Evolutionary conservation across 2,113 vertebrate species (phyloP).

Genomic region (Brachyhypopomus occidentalis): DNA sequence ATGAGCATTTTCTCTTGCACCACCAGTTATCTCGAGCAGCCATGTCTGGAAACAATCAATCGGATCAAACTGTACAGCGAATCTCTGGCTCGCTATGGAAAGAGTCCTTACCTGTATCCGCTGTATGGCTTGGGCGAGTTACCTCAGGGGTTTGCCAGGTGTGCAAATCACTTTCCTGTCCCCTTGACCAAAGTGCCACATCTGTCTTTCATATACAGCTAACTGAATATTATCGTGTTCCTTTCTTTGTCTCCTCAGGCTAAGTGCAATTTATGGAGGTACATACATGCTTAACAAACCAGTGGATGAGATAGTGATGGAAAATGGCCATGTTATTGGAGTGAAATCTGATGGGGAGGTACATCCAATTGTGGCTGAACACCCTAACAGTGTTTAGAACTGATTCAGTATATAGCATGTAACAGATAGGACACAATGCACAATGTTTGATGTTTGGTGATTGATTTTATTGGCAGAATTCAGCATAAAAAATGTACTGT

Average conservation of each 20-base stretch:
- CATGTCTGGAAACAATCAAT: slow-evolving; percentile 86
- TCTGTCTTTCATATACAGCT: too few species aligned
- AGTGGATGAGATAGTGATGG: slow-evolving; percentile 88
- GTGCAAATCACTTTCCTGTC: too few species aligned
- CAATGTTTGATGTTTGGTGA: too few species aligned
- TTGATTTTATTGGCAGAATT: too few species aligned
- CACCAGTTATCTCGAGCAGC: slow-evolving; percentile 84
- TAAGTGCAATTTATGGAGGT: slow-evolving; percentile 89
- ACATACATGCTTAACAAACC: slow-evolving; percentile 93
- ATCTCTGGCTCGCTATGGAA: slow-evolving; percentile 88
- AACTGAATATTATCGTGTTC: too few species aligned
- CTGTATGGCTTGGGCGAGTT: slow-evolving; percentile 89
- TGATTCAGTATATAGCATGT: too few species aligned
- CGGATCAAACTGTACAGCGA: slow-evolving; percentile 92
- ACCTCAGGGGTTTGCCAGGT: slow-evolving; percentile 91
- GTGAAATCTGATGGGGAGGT: slow-evolving; percentile 91
- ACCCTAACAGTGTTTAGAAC: too few species aligned
- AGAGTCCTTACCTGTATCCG: slow-evolving; percentile 89
- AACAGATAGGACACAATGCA: too few species aligned
- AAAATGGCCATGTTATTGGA: slow-evolving; percentile 83
- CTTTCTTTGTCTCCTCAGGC: slow-evolving; percentile 59
- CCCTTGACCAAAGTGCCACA: too few species aligned
- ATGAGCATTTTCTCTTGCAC: neutral
- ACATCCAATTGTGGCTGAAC: slow-evolving; percentile 4
- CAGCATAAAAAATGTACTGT: too few species aligned